Evolutionary conservation across 2,797 vertebrate species (phyloP), one percentile per base, ranked within the genome.

Genomic region (Lutjanus argentimaculatus): DNA sequence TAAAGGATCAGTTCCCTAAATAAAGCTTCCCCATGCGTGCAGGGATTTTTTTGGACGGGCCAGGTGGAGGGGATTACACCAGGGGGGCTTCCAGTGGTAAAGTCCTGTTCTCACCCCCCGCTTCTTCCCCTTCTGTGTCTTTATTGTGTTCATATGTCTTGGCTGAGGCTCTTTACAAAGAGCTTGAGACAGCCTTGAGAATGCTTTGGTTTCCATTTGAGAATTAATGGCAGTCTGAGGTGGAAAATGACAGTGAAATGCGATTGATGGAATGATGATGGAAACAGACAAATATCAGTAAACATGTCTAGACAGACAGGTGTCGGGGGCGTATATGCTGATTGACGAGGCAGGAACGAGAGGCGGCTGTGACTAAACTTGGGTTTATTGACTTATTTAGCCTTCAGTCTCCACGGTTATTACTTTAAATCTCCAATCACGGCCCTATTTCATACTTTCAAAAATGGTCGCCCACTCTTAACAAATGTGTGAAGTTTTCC

Each of bases 201-300:
- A 95, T 94, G 91, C 95, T 96, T 96, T 96, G 96, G 95, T 96
- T 95, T 96, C 91, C 90, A 91, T 94, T 91, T 87, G 80, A 91
- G 88, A 86, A 79, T 86, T 93, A 93, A 93, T 94, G 91, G 89
- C 90, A 93, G 89, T 84, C 75, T 90, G 90, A 85, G 80, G 90
- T 91, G 90, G 88, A 90, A 90, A 89, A 92, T 91, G 91, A 90
- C 83, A 85, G 85, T 88, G 89, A 87, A 90, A 91, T 85, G 78
- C 73, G 85, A 92, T 71, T 64, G 88, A 92, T 92, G 90, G 85
- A 75, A 79, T 75, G 89, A 89, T 85, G 92, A 94, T 91, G 85
- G 84, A 88, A 89, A 90, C 86, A 86, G 71, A 93, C 84, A 85
- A 79, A 88, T 64, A 90, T 72, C 83, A 89, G 85, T 83, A 82